Base-by-base conservation (phyloP, 2,113 vertebrate species). In the Phalacrocorax brasilianus region DNA sequence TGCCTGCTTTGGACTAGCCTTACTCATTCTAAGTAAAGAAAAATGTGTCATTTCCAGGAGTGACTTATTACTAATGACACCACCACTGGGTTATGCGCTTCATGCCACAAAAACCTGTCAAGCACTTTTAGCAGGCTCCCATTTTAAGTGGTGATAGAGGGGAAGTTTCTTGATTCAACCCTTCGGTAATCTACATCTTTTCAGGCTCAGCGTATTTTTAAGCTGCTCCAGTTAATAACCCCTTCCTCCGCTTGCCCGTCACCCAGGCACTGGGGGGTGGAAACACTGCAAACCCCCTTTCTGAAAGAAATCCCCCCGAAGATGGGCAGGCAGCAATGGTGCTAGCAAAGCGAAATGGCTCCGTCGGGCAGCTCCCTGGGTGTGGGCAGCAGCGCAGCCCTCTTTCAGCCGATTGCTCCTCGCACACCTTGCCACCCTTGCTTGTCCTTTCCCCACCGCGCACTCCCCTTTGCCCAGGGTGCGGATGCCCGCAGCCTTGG, bases 21-120 rank as follows among this genome's bases (percentile, higher is more conserved):
- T 49, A 95, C 95, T 93, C 9, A 68, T 96, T 97, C 97, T 96
- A 97, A 96, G 96, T 95, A 97, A 97, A 97, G 96, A 93, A 94
- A 97, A 97, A 97, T 50, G 94, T 97, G 95, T 97, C 96, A 97
- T 97, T 97, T 96, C 94, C 96, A 97, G 91, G 85, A 92, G 92
- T 95, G 96, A 96, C 95, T 96, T 97, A 97, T 97, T 97, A 92
- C 85, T 86, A 95, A 97, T 97, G 96, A 97, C 97, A 97, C 93
- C 93, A 97, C 94, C 91, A 38, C 97, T 93, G 93, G 94, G 96
- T 88, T 97, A 97, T 97, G 97, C 84, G 89, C 70, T 96, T 97
- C 96, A 80, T 89, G 87, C 96, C 96, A 95, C 93, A 96, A 96
- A 97, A 97, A 94, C 94, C 93, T 96, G 94, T 90, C 96, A 97